Evolutionary conservation across 1,140 invertebrate species (phyloP), one percentile per base, ranked within the genome.

Genomic region (Formica selysi): DNA sequence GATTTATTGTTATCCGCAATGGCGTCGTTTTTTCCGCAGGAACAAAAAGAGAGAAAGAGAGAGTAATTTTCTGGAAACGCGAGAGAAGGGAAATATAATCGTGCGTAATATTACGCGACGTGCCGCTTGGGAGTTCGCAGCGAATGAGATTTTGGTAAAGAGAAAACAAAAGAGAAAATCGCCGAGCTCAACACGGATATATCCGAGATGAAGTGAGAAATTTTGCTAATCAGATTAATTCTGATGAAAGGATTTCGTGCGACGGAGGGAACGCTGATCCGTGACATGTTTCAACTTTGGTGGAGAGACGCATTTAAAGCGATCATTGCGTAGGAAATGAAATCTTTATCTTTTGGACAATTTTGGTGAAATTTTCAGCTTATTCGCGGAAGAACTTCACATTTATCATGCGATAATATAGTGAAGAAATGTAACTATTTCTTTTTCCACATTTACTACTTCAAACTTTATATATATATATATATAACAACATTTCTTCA

Each of bases 1-100:
- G 71, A 87, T 87, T 87, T 87, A 87, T 87, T 78, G 83, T 71
- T 78, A 62, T 87, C 70, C 54, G 22, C 26, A 16, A 85, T 74
- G 61, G 38, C 36, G 51, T 86, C 68, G 59, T 26, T 26, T 61
- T 85, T 36, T 84, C 22, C 51, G 16, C 41, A 41, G 41, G n/a
- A 29, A 5, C 38, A 44, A 76, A 41, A 29, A 32, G 6, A 38
- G 8, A 76, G 2, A 64, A 26, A 26, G 41, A 64, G 38, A 54
- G 57, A 22, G n/a, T 26, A 64, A 65, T 29, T 44, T 76, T 32
- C 57, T 32, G 59, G 5, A 13, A 64, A 51, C 2, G 8, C 48
- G 29, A 38, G 5, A 38, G 13, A 11, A 29, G 11, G 11, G n/a
- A 51, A 51, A 76, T 41, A 78, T 78, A 62, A 78, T 76, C 62